These are phyloP conservation scores for Morone chrysops DNA, from an alignment of 2,113 vertebrate genomes.

Conservation along the genomic window DNA sequence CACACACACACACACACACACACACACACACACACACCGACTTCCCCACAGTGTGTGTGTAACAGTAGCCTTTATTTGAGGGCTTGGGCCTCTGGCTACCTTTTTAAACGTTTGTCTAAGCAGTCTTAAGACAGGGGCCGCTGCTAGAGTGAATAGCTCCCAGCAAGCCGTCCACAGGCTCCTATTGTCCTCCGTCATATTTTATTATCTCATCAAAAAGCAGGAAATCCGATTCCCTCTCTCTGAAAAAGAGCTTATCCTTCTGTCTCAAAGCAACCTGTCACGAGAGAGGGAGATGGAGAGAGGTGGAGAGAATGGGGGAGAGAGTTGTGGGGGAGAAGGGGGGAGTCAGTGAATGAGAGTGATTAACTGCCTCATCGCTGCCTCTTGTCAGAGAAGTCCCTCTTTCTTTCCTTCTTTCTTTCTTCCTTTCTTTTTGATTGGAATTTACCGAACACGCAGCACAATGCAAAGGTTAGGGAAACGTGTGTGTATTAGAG, in stretches of 20 bases:
- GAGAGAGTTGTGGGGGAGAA: slow-evolving; percentile 46
- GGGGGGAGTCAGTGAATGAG: slow-evolving; percentile 62
- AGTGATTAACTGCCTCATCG: slow-evolving; percentile 80
- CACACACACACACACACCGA: background rate
- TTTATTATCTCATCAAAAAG: slow-evolving; percentile 85
- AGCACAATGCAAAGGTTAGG: slow-evolving; percentile 42
- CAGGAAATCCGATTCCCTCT: slow-evolving; percentile 85
- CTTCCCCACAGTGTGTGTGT: slow-evolving; percentile 34
- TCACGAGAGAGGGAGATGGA: slow-evolving; percentile 75
- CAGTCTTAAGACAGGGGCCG: slow-evolving; percentile 77
- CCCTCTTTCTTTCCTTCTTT: slow-evolving; percentile 51
- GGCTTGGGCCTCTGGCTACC: slow-evolving; percentile 74
- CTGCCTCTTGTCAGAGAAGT: slow-evolving; percentile 66
- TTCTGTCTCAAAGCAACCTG: slow-evolving; percentile 82
- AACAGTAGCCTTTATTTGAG: slow-evolving; percentile 74
- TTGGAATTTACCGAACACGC: slow-evolving; percentile 55
- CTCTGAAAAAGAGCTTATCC: slow-evolving; percentile 84
- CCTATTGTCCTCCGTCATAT: slow-evolving; percentile 83
- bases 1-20: slow-evolving; percentile 19
- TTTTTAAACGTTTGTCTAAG: slow-evolving; percentile 80
- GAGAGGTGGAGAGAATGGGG: slow-evolving; percentile 59
- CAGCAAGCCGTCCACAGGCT: slow-evolving; percentile 78
- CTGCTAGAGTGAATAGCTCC: slow-evolving; percentile 73
- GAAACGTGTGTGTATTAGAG: slow-evolving; percentile 10
- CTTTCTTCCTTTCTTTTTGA: slow-evolving; percentile 43